Evolutionary conservation across 1,140 invertebrate species (phyloP), one percentile per base, ranked within the genome.

Genomic region (Eurosta solidaginis): DNA sequence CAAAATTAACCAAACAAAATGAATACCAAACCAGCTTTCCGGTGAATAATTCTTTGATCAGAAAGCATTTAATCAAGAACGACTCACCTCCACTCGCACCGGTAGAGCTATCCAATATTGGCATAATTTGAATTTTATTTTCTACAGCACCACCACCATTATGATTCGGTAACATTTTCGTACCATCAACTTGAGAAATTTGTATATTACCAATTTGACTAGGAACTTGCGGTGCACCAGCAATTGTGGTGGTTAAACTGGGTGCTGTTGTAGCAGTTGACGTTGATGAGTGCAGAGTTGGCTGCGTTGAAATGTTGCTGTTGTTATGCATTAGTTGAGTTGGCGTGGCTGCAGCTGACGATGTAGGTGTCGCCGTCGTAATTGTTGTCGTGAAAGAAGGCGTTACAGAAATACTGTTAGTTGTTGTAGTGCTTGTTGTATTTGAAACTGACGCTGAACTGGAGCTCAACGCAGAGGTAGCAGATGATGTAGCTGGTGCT

Each of bases 121-220:
- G 87, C 84, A 88, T 88, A 9, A 88, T 88, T 80, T 88, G 87
- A 42, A 88, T 88, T 81, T 88, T 88, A 73, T 88, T 88, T 77
- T 88, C 86, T 2, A 88, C 87, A 22, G 81, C 77, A 50, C 79
- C 83, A 80, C 79, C 81, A 25, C 84, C 74, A 84, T 7, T 14
- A 78, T 27, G 73, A 83, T 82, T 75, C 82, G 83, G 52, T 82
- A 80, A 25, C 63, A 83, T 77, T 78, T 76, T 80, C 14, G 52
- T 77, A 20, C 40, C 33, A 77, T 82, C 81, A 17, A 82, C 82
- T 78, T 88, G 87, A 2, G 85, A 86, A 54, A 87, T 87, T 80
- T 87, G 86, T 76, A 88, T 88, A 25, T 88, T 88, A 68, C 87
- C 87, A 77, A 88, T 88, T 78, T 88, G 87, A 40, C 86, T 88